Percentiles rank a stretch among this genome's conserved stretches.
Evolutionary conservation across 2,797 vertebrate species (phyloP).

Genomic region (Eleutherodactylus coqui): DNA sequence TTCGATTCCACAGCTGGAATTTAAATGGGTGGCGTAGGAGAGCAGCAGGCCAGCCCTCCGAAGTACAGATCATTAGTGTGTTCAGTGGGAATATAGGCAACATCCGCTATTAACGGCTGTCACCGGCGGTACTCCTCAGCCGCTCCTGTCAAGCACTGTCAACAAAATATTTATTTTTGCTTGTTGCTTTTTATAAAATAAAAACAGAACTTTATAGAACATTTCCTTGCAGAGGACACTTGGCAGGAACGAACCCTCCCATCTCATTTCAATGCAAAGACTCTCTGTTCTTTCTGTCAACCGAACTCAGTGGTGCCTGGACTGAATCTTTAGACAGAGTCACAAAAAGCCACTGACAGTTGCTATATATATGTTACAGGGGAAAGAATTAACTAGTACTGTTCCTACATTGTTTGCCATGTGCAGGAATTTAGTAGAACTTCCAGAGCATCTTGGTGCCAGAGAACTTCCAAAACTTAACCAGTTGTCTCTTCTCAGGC

Average conservation of each 20-base stretch:
- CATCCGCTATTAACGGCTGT: slow-evolving; percentile 61
- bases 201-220: slow-evolving; percentile 54
- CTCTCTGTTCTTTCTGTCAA: slow-evolving; percentile 56
- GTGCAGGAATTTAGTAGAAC: slow-evolving; percentile 2
- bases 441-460: neutral
- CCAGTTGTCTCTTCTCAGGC: slow-evolving; percentile 73
- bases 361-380: neutral
- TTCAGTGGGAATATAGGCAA: slow-evolving; percentile 58
- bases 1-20: slow-evolving; percentile 63
- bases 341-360: neutral
- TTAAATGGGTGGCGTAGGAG: slow-evolving; percentile 60
- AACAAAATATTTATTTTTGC: slow-evolving; percentile 64
- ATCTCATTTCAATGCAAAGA: slow-evolving; percentile 53
- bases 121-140: slow-evolving; percentile 54
- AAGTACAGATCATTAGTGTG: slow-evolving; percentile 65
- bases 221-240: slow-evolving; percentile 49
- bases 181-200: slow-evolving; percentile 41
- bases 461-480: neutral
- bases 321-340: slow-evolving; percentile 27
- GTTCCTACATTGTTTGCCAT: neutral
- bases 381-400: slow-evolving; percentile 1
- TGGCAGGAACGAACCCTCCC: slow-evolving; percentile 51
- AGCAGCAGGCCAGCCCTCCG: slow-evolving; percentile 59
- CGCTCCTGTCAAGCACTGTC: slow-evolving; percentile 61
- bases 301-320: slow-evolving; percentile 32